Evolutionary conservation across 2,888 invertebrate genomes (phyloP), one percentile per base, ranked within the genome.

Genomic region (Alitta virens): DNA sequence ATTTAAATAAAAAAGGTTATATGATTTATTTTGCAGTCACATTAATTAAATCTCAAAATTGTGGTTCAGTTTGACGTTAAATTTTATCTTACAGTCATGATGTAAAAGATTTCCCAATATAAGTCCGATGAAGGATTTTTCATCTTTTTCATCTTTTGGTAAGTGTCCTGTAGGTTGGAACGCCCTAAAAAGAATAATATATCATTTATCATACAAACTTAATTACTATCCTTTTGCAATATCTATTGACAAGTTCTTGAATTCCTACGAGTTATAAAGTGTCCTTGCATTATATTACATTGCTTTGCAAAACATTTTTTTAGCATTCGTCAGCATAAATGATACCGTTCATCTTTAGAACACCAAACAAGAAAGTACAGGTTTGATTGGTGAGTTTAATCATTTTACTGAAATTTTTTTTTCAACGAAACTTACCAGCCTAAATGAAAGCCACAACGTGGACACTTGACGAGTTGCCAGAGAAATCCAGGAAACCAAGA

Each of bases 401-500:
- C 16, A 12, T 16, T 9, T 50, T 3, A 24, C 26, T 25, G 23
- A 16, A 7, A 33, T 26, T 18, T 7, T 27, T 27, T 54, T 18
- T 12, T 5, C 26, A n/a, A 42, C 23, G 9, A 25, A 2, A 54
- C 74, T 70, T 66, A 78, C 84, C 84, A 88, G 51, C 88, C 88
- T 42, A 88, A 79, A 71, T 87, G 87, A 52, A 85, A 82, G 3
- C 85, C 85, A 77, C 88, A 88, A 59, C 85, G 84, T 21, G 86
- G 85, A 75, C 88, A 88, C 50, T 85, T 82, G 71, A 87, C 87
- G 59, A 86, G 83, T 55, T 85, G 84, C 88, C 88, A 88, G 16
- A 84, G 84, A 72, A 85, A 88, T 14, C 87, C 88, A n/a, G 87
- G 87, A 77, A 86, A 88, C 88, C 88, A 88, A 9, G 86, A 86